Evolutionary conservation across 2,888 invertebrate genomes (phyloP).

Genomic region (Epistrophella euchroma): DNA sequence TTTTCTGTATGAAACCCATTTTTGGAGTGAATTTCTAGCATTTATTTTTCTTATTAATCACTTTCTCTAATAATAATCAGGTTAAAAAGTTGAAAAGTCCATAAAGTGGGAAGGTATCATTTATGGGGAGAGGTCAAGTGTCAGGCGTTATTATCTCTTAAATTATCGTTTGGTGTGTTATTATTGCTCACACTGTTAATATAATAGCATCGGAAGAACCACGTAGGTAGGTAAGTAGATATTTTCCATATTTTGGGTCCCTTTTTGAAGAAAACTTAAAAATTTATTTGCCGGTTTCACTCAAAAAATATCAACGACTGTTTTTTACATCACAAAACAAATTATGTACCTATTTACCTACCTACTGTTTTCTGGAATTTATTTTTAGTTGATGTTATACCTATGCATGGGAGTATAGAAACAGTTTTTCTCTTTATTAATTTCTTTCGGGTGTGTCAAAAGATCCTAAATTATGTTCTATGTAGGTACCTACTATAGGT

Average conservation of each 20-base stretch:
- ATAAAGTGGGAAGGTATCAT: background rate
- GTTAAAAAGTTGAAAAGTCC: background rate
- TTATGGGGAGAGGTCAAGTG: slow-evolving; percentile 16
- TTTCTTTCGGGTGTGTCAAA: too few species aligned
- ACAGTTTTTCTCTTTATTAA: too few species aligned
- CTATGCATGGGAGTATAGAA: too few species aligned
- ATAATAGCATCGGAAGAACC: background rate
- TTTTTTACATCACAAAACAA: background rate
- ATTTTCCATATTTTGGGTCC: background rate
- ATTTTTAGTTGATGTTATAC: background rate
- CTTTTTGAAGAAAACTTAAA: background rate
- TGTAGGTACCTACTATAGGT: too few species aligned
- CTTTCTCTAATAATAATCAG: slow-evolving; percentile 12
- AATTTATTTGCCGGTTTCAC: background rate
- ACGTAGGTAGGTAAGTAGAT: slow-evolving; percentile 10
- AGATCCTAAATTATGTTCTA: too few species aligned
- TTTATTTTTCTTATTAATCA: background rate
- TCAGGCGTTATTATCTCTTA: background rate
- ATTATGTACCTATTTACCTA: background rate
- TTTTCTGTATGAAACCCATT: slow-evolving; percentile 5
- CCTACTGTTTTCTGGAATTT: background rate
- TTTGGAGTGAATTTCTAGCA: slow-evolving; percentile 8
- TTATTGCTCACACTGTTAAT: background rate
- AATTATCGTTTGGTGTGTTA: background rate
- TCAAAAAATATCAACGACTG: background rate